Evolutionary conservation across 2,888 invertebrate genomes (phyloP).

Genomic region (Yponomeuta sedellus): DNA sequence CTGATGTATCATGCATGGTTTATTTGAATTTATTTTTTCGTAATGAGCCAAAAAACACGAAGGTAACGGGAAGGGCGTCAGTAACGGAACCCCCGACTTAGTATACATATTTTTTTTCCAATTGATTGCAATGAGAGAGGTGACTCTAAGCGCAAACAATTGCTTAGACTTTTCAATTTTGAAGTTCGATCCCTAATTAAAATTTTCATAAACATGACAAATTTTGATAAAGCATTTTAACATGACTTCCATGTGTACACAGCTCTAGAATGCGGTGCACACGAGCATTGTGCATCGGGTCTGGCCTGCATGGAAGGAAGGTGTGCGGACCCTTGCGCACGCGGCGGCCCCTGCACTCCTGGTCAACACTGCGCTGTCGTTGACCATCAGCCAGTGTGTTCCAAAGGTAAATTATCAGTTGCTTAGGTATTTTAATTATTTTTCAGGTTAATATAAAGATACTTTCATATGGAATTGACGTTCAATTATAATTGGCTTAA

Average conservation of each 20-base stretch:
- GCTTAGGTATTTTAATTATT: neutral
- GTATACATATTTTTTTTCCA: too few relatives aligned
- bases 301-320: conserved; percentile 87
- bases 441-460: too few relatives aligned
- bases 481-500: too few relatives aligned
- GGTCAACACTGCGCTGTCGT: conserved; percentile 89
- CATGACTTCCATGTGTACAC: conserved; percentile 34
- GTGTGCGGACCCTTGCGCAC: conserved; percentile 88
- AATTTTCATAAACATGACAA: neutral
- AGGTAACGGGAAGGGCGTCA: too few relatives aligned
- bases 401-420: conserved; percentile 76
- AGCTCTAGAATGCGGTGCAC: conserved; percentile 88
- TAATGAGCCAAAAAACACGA: too few relatives aligned
- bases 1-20: too few relatives aligned
- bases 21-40: too few relatives aligned
- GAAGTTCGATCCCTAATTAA: neutral
- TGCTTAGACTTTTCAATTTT: neutral
- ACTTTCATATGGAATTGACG: too few relatives aligned
- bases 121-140: too few relatives aligned
- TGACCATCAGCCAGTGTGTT: conserved; percentile 89
- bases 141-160: too few relatives aligned
- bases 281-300: conserved; percentile 86
- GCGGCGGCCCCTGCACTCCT: conserved; percentile 82
- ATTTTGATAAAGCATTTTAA: too few relatives aligned
- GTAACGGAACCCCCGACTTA: too few relatives aligned